Evolutionary conservation across 1,140 invertebrate genomes (phyloP).

Genomic region (Penaeus vannamei): DNA sequence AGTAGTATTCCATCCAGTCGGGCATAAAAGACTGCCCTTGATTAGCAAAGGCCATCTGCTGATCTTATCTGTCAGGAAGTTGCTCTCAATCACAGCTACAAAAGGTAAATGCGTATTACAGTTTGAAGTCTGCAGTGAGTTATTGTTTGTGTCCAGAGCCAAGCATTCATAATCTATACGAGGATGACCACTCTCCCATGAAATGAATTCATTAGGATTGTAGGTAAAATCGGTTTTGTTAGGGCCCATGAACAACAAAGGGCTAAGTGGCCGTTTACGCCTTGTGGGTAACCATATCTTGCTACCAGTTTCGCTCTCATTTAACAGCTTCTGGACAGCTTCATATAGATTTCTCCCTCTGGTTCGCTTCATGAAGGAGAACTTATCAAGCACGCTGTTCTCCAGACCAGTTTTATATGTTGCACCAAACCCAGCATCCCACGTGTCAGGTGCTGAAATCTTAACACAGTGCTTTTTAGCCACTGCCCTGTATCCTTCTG

Average conservation of each 20-base stretch:
- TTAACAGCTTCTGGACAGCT: neutral
- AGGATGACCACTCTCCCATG: slow-evolving; percentile 52
- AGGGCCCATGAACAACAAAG: slow-evolving; percentile 10
- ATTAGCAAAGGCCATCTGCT: neutral
- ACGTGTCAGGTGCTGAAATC: neutral
- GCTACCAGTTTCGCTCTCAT: neutral
- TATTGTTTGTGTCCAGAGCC: slow-evolving; percentile 31
- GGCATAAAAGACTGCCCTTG: neutral
- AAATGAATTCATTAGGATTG: neutral
- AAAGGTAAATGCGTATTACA: slow-evolving; percentile 52
- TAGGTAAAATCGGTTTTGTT: neutral
- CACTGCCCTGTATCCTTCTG: slow-evolving; percentile 37
- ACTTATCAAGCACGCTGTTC: slow-evolving; percentile 2
- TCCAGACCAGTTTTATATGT: slow-evolving; percentile 39
- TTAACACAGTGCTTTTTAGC: slow-evolving; percentile 20
- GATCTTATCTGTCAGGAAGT: neutral
- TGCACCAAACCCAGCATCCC: slow-evolving; percentile 20
- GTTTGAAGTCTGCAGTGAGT: slow-evolving; percentile 24
- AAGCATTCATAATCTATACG: slow-evolving; percentile 39
- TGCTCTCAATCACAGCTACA: slow-evolving; percentile 30
- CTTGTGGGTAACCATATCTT: slow-evolving; percentile 42
- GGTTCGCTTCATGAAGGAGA: neutral
- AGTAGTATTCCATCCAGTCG: slow-evolving; percentile 6
- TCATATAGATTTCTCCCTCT: neutral
- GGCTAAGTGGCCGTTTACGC: slow-evolving; percentile 7